Evolutionary conservation across 2,888 invertebrate species (phyloP).

Genomic region (Prosopocoilus inquinatus): DNA sequence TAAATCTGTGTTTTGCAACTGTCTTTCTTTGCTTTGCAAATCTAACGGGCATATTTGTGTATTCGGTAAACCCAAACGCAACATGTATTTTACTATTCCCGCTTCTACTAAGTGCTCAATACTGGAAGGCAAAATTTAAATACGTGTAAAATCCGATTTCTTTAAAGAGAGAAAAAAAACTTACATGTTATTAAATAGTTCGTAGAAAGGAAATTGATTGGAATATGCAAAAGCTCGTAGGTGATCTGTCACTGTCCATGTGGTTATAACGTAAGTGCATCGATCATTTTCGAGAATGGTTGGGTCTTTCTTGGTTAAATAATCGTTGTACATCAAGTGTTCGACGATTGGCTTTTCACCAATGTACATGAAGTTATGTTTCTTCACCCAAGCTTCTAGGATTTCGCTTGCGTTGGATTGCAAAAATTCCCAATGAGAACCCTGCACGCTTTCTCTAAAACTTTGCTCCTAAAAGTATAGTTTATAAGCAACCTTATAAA

Average conservation of each 20-base stretch:
- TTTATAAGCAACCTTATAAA: background rate
- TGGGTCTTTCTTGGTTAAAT: slow-evolving; percentile 58
- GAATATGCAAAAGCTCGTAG: slow-evolving; percentile 74
- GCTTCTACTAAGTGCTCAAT: slow-evolving; percentile 68
- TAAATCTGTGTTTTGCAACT: slow-evolving; percentile 72
- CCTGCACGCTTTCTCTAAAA: slow-evolving; percentile 22
- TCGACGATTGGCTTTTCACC: slow-evolving; percentile 70
- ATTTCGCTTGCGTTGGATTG: slow-evolving; percentile 43
- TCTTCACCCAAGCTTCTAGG: slow-evolving; percentile 50
- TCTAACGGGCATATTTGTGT: slow-evolving; percentile 80
- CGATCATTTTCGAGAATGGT: slow-evolving; percentile 56
- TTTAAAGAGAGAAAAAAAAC: slow-evolving; percentile 31
- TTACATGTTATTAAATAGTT: slow-evolving; percentile 70
- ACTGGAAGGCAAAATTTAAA: slow-evolving; percentile 50
- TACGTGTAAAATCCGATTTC: background rate
- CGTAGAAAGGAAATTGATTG: slow-evolving; percentile 57
- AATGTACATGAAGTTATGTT: slow-evolving; percentile 59
- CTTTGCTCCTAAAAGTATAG: slow-evolving; percentile 8
- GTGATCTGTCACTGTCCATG: slow-evolving; percentile 63
- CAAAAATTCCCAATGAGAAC: slow-evolving; percentile 21
- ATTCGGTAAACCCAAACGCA: slow-evolving; percentile 64
- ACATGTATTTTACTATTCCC: slow-evolving; percentile 70
- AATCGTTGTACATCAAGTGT: slow-evolving; percentile 69
- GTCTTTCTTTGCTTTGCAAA: slow-evolving; percentile 76
- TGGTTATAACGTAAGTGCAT: slow-evolving; percentile 76